These are phyloP conservation scores for Nowickia ferox DNA, from an alignment of 2,888 invertebrate genomes.

Conservation along the genomic window DNA sequence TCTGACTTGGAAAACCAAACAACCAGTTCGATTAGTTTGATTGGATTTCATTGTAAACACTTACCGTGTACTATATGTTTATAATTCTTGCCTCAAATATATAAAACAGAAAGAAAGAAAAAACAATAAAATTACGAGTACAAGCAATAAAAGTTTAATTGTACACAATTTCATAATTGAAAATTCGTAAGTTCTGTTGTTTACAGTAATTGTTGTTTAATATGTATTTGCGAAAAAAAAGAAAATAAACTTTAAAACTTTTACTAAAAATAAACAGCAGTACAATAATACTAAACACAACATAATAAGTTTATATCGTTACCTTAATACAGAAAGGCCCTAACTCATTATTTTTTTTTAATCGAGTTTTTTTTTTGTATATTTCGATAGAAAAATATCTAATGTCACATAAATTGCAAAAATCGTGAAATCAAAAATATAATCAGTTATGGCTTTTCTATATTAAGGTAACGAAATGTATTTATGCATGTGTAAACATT, in stretches of 20 bases:
- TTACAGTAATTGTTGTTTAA: constrained; percentile 30
- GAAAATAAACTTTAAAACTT: constrained; percentile 45
- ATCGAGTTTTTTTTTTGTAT: too few relatives aligned
- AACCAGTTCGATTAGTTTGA: not conserved
- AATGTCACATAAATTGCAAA: too few relatives aligned
- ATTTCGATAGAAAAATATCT: too few relatives aligned
- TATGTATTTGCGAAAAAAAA: constrained; percentile 10
- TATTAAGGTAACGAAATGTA: too few relatives aligned
- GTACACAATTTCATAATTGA: constrained; percentile 53
- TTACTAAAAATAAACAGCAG: constrained; percentile 53
- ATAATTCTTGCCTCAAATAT: not conserved
- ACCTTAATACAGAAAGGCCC: too few relatives aligned
- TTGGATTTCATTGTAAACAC: constrained; percentile 17
- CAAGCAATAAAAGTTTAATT: constrained; percentile 58
- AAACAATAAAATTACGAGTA: constrained; percentile 30
- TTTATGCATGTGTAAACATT: constrained; percentile 1
- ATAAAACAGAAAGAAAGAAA: constrained; percentile 5
- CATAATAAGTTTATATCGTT: too few relatives aligned
- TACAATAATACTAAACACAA: constrained; percentile 41
- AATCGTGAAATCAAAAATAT: too few relatives aligned
- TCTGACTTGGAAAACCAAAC: not conserved
- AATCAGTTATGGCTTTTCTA: too few relatives aligned
- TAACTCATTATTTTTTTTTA: too few relatives aligned
- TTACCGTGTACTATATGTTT: too few relatives aligned
- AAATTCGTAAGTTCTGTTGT: constrained; percentile 6